Evolutionary conservation across 2,888 invertebrate species (phyloP), one percentile per base, ranked within the genome.

Genomic region (Athalia rosae): DNA sequence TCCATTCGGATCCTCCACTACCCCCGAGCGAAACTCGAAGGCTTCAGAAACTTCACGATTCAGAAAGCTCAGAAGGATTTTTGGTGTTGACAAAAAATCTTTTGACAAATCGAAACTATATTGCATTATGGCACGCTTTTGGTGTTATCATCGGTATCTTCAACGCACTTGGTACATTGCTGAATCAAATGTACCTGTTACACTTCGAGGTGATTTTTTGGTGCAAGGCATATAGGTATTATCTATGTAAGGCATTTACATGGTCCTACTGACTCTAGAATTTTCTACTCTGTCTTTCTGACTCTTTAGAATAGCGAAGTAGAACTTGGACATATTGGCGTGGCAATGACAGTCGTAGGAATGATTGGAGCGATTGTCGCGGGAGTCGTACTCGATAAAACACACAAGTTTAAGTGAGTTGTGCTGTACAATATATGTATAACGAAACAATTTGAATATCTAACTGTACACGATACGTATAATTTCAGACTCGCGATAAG

Each of bases 361-460:
- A 92, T 94, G 89, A 80, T 91, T 4, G 94, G 94, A 4, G 93
- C 94, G 0, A 91, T 95, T 8, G 88, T 92, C 9, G 93, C 93
- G 80, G 95, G 94, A 5, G 85, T 92, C 63, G 91, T 93, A 85
- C 90, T 95, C 41, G 94, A 95, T 87, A 92, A 90, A 84, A 94
- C 94, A 3, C 93, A 93, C 83, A 91, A 91, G 77, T 95, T 92
- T 90, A 95, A 94, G 93, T 92, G 87, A 88, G 92, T 78, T 41
- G 28, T 13, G 6, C 28, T 50, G 41, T 13, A 58, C 8, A 28
- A 67, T 3, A n/a, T 9, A n/a, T 9, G 9, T 28, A n/a, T 56
- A 28, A 71, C 6, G 1, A 9, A 9, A 76, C 11, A 9, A 0
- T 28, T 8, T 41, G 48, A 28, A 41, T 4, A n/a, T 0, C n/a